Evolutionary conservation across 1,140 invertebrate species (phyloP).

Genomic region (Neotoxoptera formosana): DNA sequence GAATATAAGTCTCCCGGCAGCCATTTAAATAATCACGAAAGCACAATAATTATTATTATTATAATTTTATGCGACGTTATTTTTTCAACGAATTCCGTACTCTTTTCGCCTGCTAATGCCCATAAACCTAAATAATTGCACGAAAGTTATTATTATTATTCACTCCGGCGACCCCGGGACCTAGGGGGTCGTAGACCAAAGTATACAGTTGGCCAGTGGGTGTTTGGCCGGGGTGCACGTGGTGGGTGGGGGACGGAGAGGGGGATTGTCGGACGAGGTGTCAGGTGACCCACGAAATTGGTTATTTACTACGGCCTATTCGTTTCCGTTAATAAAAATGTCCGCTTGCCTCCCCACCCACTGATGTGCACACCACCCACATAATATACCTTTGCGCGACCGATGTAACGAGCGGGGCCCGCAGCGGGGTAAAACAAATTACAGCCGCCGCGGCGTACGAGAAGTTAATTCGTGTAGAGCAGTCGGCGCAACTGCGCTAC

Average conservation of each 20-base stretch:
- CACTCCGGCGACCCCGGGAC: neutral
- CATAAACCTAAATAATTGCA: neutral
- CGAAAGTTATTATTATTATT: neutral
- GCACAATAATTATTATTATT: neutral
- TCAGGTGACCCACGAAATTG: constrained; percentile 46
- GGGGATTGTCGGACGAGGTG: neutral
- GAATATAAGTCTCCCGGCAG: neutral
- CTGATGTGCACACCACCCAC: neutral
- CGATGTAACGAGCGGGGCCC: neutral
- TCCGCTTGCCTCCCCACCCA: neutral
- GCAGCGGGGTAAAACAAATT: neutral
- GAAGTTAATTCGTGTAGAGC: constrained; percentile 22
- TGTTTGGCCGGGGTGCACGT: neutral
- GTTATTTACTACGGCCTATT: constrained; percentile 38
- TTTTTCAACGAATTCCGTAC: neutral
- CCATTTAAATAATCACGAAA: neutral
- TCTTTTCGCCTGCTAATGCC: neutral
- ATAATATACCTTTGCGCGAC: neutral
- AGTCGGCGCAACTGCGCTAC: neutral
- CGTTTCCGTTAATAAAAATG: constrained; percentile 48
- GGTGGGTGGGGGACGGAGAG: no score
- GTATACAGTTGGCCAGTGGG: neutral
- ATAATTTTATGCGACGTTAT: neutral
- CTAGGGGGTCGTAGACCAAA: neutral
- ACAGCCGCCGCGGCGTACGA: neutral